phyloP scores from a whole-genome alignment of 2,113 vertebrate genomes.

The Podilymbus podiceps region DNA sequence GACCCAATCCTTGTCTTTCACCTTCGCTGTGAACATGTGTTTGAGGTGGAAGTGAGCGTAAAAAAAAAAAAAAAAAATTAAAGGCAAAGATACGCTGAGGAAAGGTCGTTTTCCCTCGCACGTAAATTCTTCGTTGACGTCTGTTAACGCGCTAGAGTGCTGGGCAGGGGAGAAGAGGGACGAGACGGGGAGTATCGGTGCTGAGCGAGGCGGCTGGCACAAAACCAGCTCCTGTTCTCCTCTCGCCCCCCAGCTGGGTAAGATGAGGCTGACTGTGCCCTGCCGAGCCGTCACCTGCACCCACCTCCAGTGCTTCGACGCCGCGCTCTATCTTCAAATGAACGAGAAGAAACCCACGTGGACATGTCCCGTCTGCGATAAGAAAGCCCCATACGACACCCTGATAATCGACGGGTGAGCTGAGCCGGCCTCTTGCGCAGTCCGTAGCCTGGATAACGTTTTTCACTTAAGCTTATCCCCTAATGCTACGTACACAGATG shows the following conservation, averaged over 20 bases:
- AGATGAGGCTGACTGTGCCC: constrained; percentile 75
- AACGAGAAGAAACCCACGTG: constrained; percentile 81
- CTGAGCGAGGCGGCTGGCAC: background rate
- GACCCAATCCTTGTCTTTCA: background rate
- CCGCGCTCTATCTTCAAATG: constrained; percentile 79
- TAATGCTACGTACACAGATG: fast-evolving
- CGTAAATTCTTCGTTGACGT: fast-evolving
- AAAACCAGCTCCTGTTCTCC: fast-evolving
- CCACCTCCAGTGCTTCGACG: constrained; percentile 80
- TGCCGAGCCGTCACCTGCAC: constrained; percentile 76
- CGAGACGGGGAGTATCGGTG: fast-evolving
- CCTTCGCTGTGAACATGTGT: no score
- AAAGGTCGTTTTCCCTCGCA: background rate
- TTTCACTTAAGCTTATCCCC: background rate
- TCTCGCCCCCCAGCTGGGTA: constrained; percentile 66
- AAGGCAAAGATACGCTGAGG: background rate
- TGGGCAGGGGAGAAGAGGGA: background rate
- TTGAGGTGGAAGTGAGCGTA: background rate
- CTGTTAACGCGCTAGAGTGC: fast-evolving
- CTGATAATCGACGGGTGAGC: constrained; percentile 79
- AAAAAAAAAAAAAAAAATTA: background rate
- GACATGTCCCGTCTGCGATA: constrained; percentile 79
- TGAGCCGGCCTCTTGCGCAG: fast-evolving
- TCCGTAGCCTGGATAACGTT: background rate
- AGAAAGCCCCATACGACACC: constrained; percentile 77